Conservation (phyloP, 2,888 invertebrate genomes). For the Cantharis flavilabris region DNA sequence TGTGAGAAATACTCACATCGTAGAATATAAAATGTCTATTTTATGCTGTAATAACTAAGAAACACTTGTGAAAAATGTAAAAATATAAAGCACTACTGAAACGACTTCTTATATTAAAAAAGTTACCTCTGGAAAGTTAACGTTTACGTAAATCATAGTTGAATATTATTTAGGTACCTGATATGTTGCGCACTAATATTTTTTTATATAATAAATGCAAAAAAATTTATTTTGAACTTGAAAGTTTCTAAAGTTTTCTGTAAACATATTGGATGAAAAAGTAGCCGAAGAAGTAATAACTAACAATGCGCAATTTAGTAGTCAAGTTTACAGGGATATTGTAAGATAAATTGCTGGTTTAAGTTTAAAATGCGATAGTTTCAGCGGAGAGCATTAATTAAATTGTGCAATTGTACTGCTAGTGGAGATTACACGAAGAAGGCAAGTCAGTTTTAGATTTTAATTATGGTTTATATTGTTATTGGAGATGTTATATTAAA, state of each 20-base stretch:
- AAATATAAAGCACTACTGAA: not conserved
- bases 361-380: not conserved
- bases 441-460: not conserved
- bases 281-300: not conserved
- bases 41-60: not conserved
- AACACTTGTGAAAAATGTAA: not conserved
- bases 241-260: not conserved
- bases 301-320: not conserved
- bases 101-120: not conserved
- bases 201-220: not conserved
- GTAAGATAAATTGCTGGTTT: not conserved
- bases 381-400: not conserved
- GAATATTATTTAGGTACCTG: not conserved
- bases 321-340: not conserved
- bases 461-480: not conserved
- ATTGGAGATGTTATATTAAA: not conserved
- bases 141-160: not conserved
- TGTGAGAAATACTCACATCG: no score
- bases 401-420: not conserved
- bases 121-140: not conserved
- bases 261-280: not conserved
- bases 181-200: not conserved
- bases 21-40: no score
- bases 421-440: not conserved
- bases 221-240: not conserved